Evolutionary conservation across 2,797 vertebrate species (phyloP), one percentile per base, ranked within the genome.

Genomic region (Calcarius lapponicus): DNA sequence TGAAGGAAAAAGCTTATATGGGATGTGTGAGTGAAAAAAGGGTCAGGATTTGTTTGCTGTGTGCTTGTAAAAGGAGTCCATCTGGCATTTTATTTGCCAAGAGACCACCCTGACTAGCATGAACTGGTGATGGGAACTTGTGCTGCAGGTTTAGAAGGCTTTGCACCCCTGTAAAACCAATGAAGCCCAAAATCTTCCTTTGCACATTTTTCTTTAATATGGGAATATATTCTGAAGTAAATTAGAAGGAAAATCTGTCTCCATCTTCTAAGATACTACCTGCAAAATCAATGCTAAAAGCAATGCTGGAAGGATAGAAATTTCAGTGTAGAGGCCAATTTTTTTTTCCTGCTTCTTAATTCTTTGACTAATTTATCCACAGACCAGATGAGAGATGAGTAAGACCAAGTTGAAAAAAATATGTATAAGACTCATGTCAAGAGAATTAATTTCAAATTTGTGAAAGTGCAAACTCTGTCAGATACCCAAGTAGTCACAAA

Each of bases 331-430:
- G 70, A 81, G 7, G 29, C 16, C 13, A 47, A 12, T 3, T 16
- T 71, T 34, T 34, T 70, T 76, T 78, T 88, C 65, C 18, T 86
- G 2, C 8, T 67, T 54, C 48, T 56, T 69, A 16, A 29, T 31
- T 72, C 48, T 91, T 72, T 82, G 53, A 58, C 36, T 36, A 73
- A 75, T 88, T 91, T 86, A 83, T 86, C 40, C 29, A 71, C 8
- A 83, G 60, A 92, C 18, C 7, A 72, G 32, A 58, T 54, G 57
- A 93, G 87, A 58, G 34, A 74, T 17, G 34, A 57, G 45, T 65
- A 80, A 94, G 53, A 91, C 65, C 56, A 31, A 92, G 13, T n/a
- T 94, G 62, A 84, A 92, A 81, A 95, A 96, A 94, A 38, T 71
- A 32, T 31, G 16, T 72, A 24, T 75, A 90, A 88, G 54, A 93